Conservation (phyloP, 2,888 invertebrate genomes). For the Eupithecia inturbata region DNA sequence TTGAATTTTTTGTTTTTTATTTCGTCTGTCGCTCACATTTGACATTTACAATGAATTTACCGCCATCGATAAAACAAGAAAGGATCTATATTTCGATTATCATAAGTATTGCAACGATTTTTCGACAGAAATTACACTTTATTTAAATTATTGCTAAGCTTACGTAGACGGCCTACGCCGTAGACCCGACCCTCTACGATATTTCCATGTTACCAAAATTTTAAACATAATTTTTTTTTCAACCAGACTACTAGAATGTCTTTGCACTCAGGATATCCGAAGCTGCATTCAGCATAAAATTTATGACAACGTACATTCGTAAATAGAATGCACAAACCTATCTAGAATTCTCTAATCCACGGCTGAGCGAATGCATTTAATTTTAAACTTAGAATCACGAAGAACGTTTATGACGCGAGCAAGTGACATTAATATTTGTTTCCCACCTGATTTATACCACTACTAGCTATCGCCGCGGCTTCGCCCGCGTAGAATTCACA, state of each 20-base stretch:
- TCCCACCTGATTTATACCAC: constrained; percentile 72
- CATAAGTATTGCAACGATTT: neutral
- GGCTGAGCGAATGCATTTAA: constrained; percentile 14
- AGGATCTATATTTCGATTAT: neutral
- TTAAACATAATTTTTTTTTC: neutral
- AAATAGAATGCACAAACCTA: constrained; percentile 10
- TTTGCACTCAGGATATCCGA: neutral
- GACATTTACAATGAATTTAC: constrained; percentile 1
- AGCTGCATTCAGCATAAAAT: neutral
- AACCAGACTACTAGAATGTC: neutral
- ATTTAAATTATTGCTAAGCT: constrained; percentile 3
- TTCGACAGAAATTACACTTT: neutral
- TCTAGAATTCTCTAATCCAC: constrained; percentile 5
- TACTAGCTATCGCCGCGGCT: constrained; percentile 26
- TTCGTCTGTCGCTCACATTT: neutral
- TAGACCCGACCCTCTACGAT: constrained; percentile 1
- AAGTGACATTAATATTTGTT: constrained; percentile 73
- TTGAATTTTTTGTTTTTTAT: constrained; percentile 3
- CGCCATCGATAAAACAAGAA: neutral
- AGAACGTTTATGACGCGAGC: constrained; percentile 68
- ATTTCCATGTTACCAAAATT: neutral
- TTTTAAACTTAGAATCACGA: constrained; percentile 14
- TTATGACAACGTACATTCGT: neutral
- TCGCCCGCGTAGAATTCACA: neutral
- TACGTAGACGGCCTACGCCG: constrained; percentile 11